Percentiles rank a stretch among this genome's conserved stretches.
phyloP scores from a whole-genome alignment of 2,113 vertebrate species.

The Azemiops feae region DNA sequence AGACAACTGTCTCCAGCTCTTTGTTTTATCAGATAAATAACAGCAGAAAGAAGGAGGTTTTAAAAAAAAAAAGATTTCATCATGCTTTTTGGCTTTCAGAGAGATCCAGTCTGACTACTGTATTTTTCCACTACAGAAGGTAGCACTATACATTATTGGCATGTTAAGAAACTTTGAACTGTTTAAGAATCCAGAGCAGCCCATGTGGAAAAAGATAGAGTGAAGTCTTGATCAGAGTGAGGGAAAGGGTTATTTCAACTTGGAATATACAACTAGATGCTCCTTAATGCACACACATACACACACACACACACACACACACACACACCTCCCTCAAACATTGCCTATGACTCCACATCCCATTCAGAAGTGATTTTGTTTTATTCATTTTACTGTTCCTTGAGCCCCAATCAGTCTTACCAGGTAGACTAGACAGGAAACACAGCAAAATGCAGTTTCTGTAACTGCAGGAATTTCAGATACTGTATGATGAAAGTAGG shows the following conservation, averaged over 20 bases:
- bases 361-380: background rate
- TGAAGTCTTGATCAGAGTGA: background rate
- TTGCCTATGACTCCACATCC: background rate
- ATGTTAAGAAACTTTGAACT: background rate
- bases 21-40: constrained; percentile 24
- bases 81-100: background rate
- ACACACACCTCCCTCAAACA: background rate
- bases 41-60: background rate
- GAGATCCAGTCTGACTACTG: background rate
- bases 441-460: background rate
- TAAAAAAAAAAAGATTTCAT: background rate
- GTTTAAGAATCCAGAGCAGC: background rate
- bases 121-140: background rate
- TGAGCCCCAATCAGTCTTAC: background rate
- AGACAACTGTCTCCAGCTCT: background rate
- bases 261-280: background rate
- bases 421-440: background rate
- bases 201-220: background rate
- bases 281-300: background rate
- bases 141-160: background rate
- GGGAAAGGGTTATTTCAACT: background rate
- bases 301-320: background rate
- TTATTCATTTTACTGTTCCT: background rate
- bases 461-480: background rate
- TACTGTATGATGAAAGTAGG: background rate